Base-by-base conservation (phyloP, 2,888 invertebrate species). In the Nephrocerus scutellatus region DNA sequence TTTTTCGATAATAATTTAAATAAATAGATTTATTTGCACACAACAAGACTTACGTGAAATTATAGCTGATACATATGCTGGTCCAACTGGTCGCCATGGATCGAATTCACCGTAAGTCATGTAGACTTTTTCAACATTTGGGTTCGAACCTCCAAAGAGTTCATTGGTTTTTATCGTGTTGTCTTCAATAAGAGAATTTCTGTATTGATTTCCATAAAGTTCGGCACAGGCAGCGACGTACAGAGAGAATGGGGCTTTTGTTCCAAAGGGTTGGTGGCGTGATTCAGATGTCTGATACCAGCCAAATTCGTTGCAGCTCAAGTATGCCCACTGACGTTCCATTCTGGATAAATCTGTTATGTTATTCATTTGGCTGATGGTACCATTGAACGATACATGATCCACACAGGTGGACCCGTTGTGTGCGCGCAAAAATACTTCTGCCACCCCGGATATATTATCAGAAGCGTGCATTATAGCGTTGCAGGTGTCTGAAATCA, bases 281-380 rank as follows among this genome's bases (percentile, higher is more conserved):
- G 76, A 72, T 46, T 67, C 75, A 1, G 84, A 79, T 3, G 82
- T 79, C 68, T 86, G 86, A 63, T 74, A 86, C 72, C 80, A 88
- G 32, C 87, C 89, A 65, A 79, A 88, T 68, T 89, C 85, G 25
- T 77, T 79, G 63, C 89, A 90, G 0, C 84, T 84, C 67, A 88
- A 87, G 62, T 83, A 86, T 1, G 71, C 72, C 87, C 87, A 87
- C 30, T 80, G 75, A 1, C 85, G 77, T n/a, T 72, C 80, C 79
- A n/a, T 20, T 64, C 59, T 38, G 18, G 28, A 21, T 14, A 20
- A 9, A 21, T n/a, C 16, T n/a, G 18, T 30, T 15, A 18, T n/a
- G n/a, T n/a, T n/a, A n/a, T n/a, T n/a, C n/a, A n/a, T n/a, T n/a
- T n/a, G n/a, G n/a, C n/a, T n/a, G n/a, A n/a, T n/a, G n/a, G n/a